phyloP scores from a whole-genome alignment of 2,797 vertebrate species.

The Borostomias antarcticus region DNA sequence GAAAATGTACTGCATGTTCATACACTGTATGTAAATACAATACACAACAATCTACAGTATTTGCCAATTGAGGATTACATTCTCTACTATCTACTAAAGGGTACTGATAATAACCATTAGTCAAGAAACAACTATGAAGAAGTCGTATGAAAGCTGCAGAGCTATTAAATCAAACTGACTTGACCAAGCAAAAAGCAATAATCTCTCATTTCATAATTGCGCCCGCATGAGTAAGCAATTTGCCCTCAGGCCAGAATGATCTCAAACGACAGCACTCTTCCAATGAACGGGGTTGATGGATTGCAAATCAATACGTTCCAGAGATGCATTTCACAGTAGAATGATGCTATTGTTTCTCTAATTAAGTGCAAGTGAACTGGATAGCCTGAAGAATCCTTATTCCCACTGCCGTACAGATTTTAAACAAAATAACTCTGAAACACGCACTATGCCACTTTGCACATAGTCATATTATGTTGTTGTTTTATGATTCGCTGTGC shows the following conservation, averaged over 20 bases:
- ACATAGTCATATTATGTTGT: too few relatives aligned
- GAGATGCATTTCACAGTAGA: background rate
- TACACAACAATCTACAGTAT: background rate
- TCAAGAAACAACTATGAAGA: background rate
- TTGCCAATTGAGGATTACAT: too few relatives aligned
- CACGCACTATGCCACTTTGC: too few relatives aligned
- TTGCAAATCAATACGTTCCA: background rate
- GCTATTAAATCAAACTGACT: background rate
- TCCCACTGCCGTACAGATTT: too few relatives aligned
- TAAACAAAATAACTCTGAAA: too few relatives aligned
- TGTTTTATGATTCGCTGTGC: too few relatives aligned
- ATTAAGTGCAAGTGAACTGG: background rate
- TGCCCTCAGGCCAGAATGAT: background rate
- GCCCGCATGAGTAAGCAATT: background rate
- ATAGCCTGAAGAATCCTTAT: background rate
- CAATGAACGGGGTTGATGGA: background rate
- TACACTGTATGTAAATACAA: background rate
- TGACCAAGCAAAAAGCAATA: background rate
- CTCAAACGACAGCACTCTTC: background rate
- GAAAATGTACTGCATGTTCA: background rate
- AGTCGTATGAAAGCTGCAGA: background rate
- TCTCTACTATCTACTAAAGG: too few relatives aligned
- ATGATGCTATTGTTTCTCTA: background rate
- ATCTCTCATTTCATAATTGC: background rate
- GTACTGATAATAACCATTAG: too few relatives aligned